Evolutionary conservation across 2,797 vertebrate species (phyloP).

Genomic region (Poecilia velifera): DNA sequence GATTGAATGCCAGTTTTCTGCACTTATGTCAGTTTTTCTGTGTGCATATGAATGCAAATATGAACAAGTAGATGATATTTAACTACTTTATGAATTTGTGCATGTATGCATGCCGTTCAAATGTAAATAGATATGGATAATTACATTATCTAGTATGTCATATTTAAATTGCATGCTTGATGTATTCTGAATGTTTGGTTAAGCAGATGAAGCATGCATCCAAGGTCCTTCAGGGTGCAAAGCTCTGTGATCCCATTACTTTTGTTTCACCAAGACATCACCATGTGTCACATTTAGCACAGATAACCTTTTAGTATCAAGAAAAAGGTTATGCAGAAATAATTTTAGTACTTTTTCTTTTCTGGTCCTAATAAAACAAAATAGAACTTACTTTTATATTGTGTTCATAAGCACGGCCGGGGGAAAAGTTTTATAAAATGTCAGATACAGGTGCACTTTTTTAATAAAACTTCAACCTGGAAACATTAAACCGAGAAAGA

Average conservation of each 20-base stretch:
- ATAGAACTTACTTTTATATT: background rate
- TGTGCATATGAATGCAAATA: conserved; percentile 22
- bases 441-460: background rate
- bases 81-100: conserved; percentile 7
- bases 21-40: conserved; percentile 1
- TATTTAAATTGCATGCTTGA: conserved; percentile 57
- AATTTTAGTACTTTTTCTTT: background rate
- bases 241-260: conserved; percentile 64
- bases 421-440: background rate
- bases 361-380: conserved; percentile 7
- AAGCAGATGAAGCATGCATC: conserved; percentile 51
- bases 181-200: conserved; percentile 58
- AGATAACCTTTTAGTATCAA: conserved; percentile 21
- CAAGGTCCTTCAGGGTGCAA: conserved; percentile 35
- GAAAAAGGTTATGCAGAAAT: conserved; percentile 3
- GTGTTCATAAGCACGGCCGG: background rate
- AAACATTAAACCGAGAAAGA: background rate
- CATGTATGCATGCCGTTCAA: conserved; percentile 18
- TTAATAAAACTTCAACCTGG: background rate
- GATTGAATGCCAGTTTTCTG: conserved; percentile 1
- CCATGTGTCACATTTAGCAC: conserved; percentile 33
- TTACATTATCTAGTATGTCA: conserved; percentile 31
- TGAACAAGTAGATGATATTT: conserved; percentile 41
- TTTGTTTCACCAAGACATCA: conserved; percentile 35
- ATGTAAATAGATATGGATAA: conserved; percentile 37